phyloP scores from a whole-genome alignment of 2,888 invertebrate species.

The Eupelmus urozonus region DNA sequence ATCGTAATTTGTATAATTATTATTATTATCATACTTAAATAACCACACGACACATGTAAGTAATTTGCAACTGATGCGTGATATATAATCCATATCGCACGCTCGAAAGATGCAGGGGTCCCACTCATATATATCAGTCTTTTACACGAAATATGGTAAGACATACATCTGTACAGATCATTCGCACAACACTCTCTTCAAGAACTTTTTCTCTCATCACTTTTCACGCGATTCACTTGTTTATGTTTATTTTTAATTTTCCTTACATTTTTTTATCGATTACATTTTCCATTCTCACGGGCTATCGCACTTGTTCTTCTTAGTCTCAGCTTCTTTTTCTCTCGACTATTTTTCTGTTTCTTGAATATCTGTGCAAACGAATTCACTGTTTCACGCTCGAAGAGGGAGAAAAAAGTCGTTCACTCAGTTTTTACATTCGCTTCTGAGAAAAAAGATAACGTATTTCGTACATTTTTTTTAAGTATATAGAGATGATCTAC shows the following conservation, averaged over 20 bases:
- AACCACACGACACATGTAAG: conserved; percentile 66
- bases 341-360: background rate
- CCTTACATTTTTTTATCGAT: background rate
- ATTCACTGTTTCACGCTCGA: conserved; percentile 7
- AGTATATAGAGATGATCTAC: background rate
- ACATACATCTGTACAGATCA: conserved; percentile 45
- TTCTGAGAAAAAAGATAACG: background rate
- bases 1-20: conserved; percentile 59
- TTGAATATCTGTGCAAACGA: background rate
- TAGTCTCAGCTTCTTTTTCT: conserved; percentile 1
- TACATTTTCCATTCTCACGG: background rate
- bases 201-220: no score
- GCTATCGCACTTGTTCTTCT: conserved; percentile 11
- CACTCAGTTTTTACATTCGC: background rate
- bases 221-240: no score
- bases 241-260: background rate
- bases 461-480: background rate
- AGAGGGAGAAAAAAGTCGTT: background rate
- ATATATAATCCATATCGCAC: conserved; percentile 63
- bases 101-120: conserved; percentile 68
- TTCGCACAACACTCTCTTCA: conserved; percentile 9
- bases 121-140: conserved; percentile 65
- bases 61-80: conserved; percentile 64
- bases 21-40: conserved; percentile 61
- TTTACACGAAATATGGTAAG: conserved; percentile 60